Conservation (phyloP, 1,140 invertebrate genomes). For the Drosophila kepulauana region DNA sequence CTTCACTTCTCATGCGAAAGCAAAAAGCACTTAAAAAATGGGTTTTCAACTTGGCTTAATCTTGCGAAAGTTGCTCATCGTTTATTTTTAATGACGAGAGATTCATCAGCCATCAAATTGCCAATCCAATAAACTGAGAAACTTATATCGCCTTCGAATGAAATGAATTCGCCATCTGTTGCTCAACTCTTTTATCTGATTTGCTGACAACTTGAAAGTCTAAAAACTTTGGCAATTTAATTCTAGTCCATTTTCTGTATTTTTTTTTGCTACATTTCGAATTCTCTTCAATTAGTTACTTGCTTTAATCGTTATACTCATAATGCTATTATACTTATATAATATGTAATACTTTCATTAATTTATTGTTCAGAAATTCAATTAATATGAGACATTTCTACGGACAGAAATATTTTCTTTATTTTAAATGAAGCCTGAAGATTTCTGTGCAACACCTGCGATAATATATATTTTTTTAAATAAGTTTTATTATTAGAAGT, state of each 20-base stretch:
- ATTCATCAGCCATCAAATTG: constrained; percentile 25
- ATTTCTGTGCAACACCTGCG: too few relatives aligned
- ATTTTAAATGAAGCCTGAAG: too few relatives aligned
- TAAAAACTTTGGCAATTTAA: too few relatives aligned
- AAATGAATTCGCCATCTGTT: background rate
- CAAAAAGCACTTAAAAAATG: constrained; percentile 10
- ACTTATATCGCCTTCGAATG: background rate
- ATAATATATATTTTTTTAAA: too few relatives aligned
- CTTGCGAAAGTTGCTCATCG: constrained; percentile 12
- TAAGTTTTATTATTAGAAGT: too few relatives aligned
- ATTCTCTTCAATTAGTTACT: background rate
- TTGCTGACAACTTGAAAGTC: background rate
- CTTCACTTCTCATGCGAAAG: background rate
- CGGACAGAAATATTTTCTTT: too few relatives aligned
- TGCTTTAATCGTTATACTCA: too few relatives aligned
- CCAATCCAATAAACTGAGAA: background rate
- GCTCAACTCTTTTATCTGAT: background rate
- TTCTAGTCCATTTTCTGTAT: too few relatives aligned
- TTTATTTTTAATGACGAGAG: constrained; percentile 5
- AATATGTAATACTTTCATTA: too few relatives aligned
- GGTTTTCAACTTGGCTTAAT: constrained; percentile 23
- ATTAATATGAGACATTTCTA: too few relatives aligned
- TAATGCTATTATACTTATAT: too few relatives aligned
- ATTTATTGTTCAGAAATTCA: too few relatives aligned
- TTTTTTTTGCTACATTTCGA: background rate